Conservation (phyloP, 2,888 invertebrate genomes). For the Stenoptilia bipunctidactyla region DNA sequence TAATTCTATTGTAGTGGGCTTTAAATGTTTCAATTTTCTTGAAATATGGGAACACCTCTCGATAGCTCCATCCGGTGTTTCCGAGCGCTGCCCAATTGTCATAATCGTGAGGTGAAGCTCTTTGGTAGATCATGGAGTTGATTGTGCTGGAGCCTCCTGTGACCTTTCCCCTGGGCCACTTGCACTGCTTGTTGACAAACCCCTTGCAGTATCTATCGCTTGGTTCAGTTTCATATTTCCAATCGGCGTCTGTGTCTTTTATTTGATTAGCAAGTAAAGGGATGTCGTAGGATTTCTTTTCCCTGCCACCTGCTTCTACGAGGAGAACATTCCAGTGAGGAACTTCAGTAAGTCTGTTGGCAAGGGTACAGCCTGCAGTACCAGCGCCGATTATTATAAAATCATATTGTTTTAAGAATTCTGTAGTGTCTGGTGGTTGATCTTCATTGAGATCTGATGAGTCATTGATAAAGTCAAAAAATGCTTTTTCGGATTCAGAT, state of each 20-base stretch:
- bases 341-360: constrained; percentile 57
- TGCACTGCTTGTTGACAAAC: background rate
- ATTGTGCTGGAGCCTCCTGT: background rate
- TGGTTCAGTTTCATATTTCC: constrained; percentile 78
- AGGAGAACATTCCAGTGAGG: constrained; percentile 46
- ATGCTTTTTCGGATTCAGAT: too few relatives aligned
- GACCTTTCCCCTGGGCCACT: background rate
- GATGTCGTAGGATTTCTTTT: constrained; percentile 65
- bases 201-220: background rate
- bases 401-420: constrained; percentile 50
- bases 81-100: constrained; percentile 12
- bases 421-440: background rate
- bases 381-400: constrained; percentile 71
- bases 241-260: constrained; percentile 75
- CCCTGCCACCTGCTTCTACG: constrained; percentile 48
- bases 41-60: constrained; percentile 10
- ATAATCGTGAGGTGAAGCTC: constrained; percentile 7
- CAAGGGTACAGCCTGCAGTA: constrained; percentile 67
- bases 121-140: background rate
- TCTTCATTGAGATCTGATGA: background rate
- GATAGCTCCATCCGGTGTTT: constrained; percentile 12
- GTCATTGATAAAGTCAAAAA: too few relatives aligned
- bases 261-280: constrained; percentile 70
- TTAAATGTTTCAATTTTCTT: constrained; percentile 11
- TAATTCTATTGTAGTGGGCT: background rate